Evolutionary conservation across 2,113 vertebrate species (phyloP), one percentile per base, ranked within the genome.

Genomic region (Xiphophorus hellerii): DNA sequence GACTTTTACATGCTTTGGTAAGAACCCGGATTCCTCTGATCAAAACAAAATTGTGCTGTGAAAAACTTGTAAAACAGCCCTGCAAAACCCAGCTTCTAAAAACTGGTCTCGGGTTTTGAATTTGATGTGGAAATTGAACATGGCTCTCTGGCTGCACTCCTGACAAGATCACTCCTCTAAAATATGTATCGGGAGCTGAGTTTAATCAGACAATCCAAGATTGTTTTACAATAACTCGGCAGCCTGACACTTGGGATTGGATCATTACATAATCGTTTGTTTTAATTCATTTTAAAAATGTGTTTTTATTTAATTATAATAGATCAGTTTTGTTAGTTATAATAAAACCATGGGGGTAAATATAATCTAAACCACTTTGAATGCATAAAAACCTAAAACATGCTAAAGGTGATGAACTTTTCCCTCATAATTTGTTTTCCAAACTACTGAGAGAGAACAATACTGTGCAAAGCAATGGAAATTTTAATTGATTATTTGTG

Each of bases 401-500:
- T 71, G 10, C 8, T 28, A 48, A 22, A 28, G 64, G 72, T 70
- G 31, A 60, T 60, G 62, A 76, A 73, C n/a, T 2, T 6, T 60
- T 12, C 17, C 17, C 54, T 44, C 28, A 68, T 54, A 58, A 13
- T 27, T 15, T 2, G 44, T 83, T 66, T 15, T 66, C 54, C 65
- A 80, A 69, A 58, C 48, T 4, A 69, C 58, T 65, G 42, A 42
- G 80, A 22, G 61, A 17, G 80, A 27, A 48, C 51, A 44, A 66
- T 60, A 44, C n/a, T 76, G 51, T 71, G 63, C 62, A 67, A 70
- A 14, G 65, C 1, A 54, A 27, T 80, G 77, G 76, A 84, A 84
- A 85, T 73, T 58, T 10, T 2, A 75, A 75, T 83, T 48, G 58
- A 12, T 62, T 62, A 44, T 88, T 35, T 80, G 61, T 82, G 71